Conservation (phyloP, 2,113 vertebrate species). For the Amazona vittata region DNA sequence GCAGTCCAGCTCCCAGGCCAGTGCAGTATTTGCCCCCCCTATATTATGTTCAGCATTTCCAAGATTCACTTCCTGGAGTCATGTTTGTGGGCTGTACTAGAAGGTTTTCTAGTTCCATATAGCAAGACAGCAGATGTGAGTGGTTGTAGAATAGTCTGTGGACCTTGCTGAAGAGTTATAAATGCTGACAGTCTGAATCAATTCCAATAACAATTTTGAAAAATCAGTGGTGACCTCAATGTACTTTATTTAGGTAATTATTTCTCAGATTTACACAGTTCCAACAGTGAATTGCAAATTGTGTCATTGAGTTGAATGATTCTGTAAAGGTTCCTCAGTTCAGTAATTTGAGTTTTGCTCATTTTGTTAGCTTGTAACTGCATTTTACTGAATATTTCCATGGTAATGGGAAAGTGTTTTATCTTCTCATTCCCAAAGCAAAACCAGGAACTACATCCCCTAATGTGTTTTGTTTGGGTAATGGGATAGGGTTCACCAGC, state of each 20-base stretch:
- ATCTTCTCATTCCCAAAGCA: constrained; percentile 6
- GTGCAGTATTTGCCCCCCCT: neutral
- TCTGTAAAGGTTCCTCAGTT: neutral
- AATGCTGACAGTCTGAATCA: neutral
- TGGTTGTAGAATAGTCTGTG: neutral
- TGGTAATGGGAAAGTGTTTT: neutral
- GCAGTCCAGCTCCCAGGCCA: neutral
- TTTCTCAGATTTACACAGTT: constrained; percentile 1
- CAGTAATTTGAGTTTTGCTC: neutral
- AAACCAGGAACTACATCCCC: neutral
- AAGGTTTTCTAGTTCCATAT: neutral
- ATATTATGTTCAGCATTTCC: neutral
- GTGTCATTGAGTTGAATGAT: constrained; percentile 18
- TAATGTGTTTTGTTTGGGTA: constrained; percentile 25
- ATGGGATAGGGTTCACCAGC: neutral
- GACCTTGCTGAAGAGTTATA: neutral
- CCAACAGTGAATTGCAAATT: neutral
- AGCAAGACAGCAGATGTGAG: neutral
- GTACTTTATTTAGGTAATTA: constrained; percentile 12
- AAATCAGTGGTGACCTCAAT: neutral
- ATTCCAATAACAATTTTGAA: constrained; percentile 18
- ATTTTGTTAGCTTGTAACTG: constrained; percentile 35
- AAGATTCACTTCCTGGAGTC: neutral
- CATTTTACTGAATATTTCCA: neutral
- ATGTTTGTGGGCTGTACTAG: neutral